Evolutionary conservation across 1,140 invertebrate genomes (phyloP).

Genomic region (Drosophila tristis): DNA sequence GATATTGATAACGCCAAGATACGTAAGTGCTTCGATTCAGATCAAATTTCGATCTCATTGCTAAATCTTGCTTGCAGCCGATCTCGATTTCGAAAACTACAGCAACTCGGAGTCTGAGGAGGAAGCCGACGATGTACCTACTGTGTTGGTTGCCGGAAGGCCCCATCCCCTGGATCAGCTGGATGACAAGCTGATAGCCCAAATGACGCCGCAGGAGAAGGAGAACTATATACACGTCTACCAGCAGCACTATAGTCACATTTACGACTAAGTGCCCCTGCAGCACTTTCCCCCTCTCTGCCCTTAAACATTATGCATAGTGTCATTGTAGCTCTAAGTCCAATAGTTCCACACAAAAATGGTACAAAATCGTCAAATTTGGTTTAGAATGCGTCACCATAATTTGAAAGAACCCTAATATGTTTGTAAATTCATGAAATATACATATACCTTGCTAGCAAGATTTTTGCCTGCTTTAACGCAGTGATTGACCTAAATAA

Average conservation of each 20-base stretch:
- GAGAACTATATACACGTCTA: conserved; percentile 97
- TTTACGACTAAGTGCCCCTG: conserved; percentile 85
- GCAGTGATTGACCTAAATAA: too few relatives aligned
- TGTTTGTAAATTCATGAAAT: too few relatives aligned
- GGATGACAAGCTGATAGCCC: conserved; percentile 92
- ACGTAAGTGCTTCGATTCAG: conserved; percentile 84
- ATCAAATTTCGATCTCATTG: not conserved
- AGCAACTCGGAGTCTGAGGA: conserved; percentile 88
- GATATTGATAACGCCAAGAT: conserved; percentile 86
- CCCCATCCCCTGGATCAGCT: conserved; percentile 90
- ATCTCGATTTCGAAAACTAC: conserved; percentile 87
- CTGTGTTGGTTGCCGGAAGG: conserved; percentile 92
- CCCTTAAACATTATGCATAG: conserved; percentile 15
- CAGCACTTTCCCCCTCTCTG: conserved; percentile 10
- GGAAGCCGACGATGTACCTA: conserved; percentile 92
- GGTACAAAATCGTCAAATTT: conserved; percentile 31
- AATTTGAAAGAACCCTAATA: too few relatives aligned
- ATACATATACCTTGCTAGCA: too few relatives aligned
- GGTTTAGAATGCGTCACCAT: conserved; percentile 11
- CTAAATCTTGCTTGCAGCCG: conserved; percentile 84
- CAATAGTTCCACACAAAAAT: conserved; percentile 2
- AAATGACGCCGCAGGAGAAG: conserved; percentile 97
- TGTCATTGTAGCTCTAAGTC: conserved; percentile 35
- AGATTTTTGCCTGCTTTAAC: too few relatives aligned
- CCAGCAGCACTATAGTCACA: conserved; percentile 96